Evolutionary conservation across 1,140 invertebrate species (phyloP).

Genomic region (Listronotus oregonensis): DNA sequence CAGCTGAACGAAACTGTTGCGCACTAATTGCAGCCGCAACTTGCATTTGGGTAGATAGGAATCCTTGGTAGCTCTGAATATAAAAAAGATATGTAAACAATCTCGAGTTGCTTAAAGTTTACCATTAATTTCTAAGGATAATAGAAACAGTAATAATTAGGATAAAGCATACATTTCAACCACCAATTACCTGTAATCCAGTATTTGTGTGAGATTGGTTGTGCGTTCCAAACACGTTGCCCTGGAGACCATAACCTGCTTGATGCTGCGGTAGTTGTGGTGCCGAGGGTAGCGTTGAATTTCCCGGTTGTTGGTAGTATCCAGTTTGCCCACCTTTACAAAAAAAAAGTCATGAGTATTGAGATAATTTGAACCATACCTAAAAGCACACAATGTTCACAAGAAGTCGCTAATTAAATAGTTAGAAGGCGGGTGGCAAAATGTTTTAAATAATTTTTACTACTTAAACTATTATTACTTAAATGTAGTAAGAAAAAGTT

Average conservation of each 20-base stretch:
- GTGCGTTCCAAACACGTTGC: slow-evolving; percentile 52
- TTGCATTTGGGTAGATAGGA: slow-evolving; percentile 46
- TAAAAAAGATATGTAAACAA: slow-evolving; percentile 4
- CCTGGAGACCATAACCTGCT: slow-evolving; percentile 52
- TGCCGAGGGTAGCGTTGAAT: slow-evolving; percentile 45
- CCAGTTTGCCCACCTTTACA: slow-evolving; percentile 51
- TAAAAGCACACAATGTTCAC: too few relatives aligned
- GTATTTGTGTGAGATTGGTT: slow-evolving; percentile 52
- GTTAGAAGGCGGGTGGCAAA: too few relatives aligned
- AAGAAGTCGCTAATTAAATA: too few relatives aligned
- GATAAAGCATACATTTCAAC: not conserved
- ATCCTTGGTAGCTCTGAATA: slow-evolving; percentile 40
- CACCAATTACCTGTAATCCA: slow-evolving; percentile 43
- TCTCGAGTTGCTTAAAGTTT: too few relatives aligned
- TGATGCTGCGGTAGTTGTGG: slow-evolving; percentile 52
- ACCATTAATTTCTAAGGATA: too few relatives aligned
- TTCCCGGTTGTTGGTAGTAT: slow-evolving; percentile 54
- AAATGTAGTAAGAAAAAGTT: too few relatives aligned
- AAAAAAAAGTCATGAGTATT: not conserved
- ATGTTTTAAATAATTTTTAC: too few relatives aligned
- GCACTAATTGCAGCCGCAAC: slow-evolving; percentile 46
- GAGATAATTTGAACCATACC: too few relatives aligned
- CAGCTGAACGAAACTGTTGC: slow-evolving; percentile 43
- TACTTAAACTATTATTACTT: too few relatives aligned
- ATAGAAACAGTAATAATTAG: not conserved